Evolutionary conservation across 2,113 vertebrate genomes (phyloP).

Genomic region (Capreolus pygargus): DNA sequence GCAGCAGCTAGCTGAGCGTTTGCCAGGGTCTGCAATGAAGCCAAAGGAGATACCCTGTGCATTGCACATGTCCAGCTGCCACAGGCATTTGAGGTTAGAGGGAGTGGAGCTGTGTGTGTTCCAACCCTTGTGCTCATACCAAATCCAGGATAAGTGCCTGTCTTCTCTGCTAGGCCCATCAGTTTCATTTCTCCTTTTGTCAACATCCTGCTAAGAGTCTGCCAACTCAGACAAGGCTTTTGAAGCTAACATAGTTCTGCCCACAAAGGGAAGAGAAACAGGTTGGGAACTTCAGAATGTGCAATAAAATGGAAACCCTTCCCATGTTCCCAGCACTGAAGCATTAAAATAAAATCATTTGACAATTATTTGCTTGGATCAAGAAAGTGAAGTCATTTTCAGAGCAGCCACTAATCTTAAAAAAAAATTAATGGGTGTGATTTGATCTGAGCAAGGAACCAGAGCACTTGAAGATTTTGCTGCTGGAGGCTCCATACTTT

Average conservation of each 20-base stretch:
- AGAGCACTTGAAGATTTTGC: slow-evolving; percentile 57
- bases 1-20: neutral
- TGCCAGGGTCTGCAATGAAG: neutral
- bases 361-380: slow-evolving; percentile 72
- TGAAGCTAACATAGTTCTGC: neutral
- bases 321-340: slow-evolving; percentile 30
- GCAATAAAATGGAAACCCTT: slow-evolving; percentile 18
- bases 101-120: neutral
- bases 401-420: slow-evolving; percentile 78
- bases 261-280: neutral
- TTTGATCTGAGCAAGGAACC: slow-evolving; percentile 76
- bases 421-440: slow-evolving; percentile 78
- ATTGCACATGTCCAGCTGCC: neutral
- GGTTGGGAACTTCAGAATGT: neutral
- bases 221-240: neutral
- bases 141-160: neutral
- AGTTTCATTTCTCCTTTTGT: neutral
- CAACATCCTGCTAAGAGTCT: neutral
- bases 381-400: slow-evolving; percentile 73
- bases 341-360: slow-evolving; percentile 72
- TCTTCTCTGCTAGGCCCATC: neutral
- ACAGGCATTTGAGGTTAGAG: neutral
- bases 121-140: neutral
- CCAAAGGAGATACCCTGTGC: neutral
- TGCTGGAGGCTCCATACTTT: slow-evolving; percentile 66